phyloP scores from a whole-genome alignment of 2,113 vertebrate genomes.

The Podarcis raffonei region DNA sequence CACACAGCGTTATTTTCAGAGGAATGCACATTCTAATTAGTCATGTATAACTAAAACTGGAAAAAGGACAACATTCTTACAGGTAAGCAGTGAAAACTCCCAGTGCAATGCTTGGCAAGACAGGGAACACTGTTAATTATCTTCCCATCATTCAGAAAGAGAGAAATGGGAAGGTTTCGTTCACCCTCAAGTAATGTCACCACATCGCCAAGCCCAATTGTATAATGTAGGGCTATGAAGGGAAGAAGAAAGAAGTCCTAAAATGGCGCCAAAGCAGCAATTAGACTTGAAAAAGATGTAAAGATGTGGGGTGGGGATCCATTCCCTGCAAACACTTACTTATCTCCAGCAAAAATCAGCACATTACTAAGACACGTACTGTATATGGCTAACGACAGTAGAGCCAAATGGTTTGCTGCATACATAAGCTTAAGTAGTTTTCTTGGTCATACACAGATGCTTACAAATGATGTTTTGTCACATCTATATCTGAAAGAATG shows the following conservation, averaged over 20 bases:
- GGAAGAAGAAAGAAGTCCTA: not conserved
- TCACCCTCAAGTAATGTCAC: not conserved
- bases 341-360: not conserved
- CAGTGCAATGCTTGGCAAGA: not conserved
- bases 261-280: not conserved
- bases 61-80: not conserved
- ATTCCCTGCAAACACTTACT: not conserved
- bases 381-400: not conserved
- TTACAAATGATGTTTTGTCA: not conserved
- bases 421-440: too few species aligned
- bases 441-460: conserved; percentile 12
- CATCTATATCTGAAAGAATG: not conserved
- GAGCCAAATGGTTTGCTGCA: not conserved
- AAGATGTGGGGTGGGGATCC: not conserved
- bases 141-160: not conserved
- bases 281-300: not conserved
- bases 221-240: not conserved
- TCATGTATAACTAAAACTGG: not conserved
- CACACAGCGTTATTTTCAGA: not conserved
- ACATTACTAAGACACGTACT: too few species aligned
- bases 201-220: not conserved
- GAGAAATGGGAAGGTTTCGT: not conserved
- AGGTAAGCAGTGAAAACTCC: not conserved
- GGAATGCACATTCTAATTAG: not conserved
- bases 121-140: not conserved